Evolutionary conservation across 53 echinoderm and acorn worm genomes (phyloP), one percentile per base, ranked within the genome.

Genomic region (Paracentrotus lividus): DNA sequence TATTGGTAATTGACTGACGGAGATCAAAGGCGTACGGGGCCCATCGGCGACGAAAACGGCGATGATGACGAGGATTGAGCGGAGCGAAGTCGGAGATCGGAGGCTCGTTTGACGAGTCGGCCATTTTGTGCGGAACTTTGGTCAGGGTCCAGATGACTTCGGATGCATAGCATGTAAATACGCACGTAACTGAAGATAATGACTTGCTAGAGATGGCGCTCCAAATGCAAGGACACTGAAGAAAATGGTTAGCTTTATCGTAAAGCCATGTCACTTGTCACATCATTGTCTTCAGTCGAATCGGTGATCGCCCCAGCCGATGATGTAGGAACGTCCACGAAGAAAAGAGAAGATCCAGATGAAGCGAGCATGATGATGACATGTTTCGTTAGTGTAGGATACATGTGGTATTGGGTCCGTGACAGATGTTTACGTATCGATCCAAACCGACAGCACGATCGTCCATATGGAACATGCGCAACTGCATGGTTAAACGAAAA

Each of bases 391-490:
- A 85, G 88, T 96, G 94, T 93, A 96, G 24, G 94, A n/a, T n/a
- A 27, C 14, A 40, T 76, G 72, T 47, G 52, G 90, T 95, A 96
- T 4, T 42, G 20, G n/a, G 27, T 55, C 47, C 78, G 85, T 96
- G 96, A 42, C 96, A 96, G 40, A 96, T 94, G 8, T 88, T 58
- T 21, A 96, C 89, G 92, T 96, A 96, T 26, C 96, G 93, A 77
- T 96, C 93, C 55, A 96, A 88, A 43, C 91, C 94, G 43, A 96
- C 94, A 77, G 87, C 95, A 13, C 94, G 29, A 96, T 96, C 26
- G 65, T 95, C 96, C 95, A 95, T 86, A 95, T n/a, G 16, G 94
- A 94, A 54, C 96, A 96, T 31, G 93, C 55, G 91, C 96, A 96
- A 44, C 88, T 88, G 88, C 4, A n/a, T n/a, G n/a, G n/a, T 42